Evolutionary conservation across 2,113 vertebrate species (phyloP).

Genomic region (Dermatemys mawii): DNA sequence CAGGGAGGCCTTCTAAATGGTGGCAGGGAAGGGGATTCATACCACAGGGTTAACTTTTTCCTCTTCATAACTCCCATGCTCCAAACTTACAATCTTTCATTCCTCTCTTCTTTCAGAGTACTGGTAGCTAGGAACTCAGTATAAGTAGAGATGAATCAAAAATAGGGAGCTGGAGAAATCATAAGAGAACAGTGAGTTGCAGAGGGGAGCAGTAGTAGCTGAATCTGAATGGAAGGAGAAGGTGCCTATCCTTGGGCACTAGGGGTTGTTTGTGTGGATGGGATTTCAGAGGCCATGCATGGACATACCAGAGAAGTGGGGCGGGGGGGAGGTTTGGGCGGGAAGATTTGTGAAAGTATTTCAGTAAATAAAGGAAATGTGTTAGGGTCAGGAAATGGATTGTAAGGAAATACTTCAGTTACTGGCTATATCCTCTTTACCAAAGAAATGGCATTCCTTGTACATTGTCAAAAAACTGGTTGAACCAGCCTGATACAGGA

Average conservation of each 20-base stretch:
- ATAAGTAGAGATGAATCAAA: neutral
- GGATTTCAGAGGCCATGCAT: neutral
- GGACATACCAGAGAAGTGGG: neutral
- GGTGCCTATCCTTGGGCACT: neutral
- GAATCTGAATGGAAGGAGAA: neutral
- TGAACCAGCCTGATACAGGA: neutral
- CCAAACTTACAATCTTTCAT: neutral
- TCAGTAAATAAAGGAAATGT: neutral
- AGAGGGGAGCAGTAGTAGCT: neutral
- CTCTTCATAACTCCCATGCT: neutral
- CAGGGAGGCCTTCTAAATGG: neutral
- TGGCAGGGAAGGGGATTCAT: neutral
- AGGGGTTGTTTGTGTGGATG: neutral
- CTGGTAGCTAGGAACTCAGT: neutral
- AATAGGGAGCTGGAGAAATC: neutral
- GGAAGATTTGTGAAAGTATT: neutral
- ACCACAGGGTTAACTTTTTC: neutral
- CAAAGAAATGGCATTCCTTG: neutral
- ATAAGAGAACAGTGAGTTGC: fast-evolving
- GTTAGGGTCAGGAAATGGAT: neutral
- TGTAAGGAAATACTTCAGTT: neutral
- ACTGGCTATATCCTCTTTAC: neutral
- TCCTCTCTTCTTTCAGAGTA: neutral
- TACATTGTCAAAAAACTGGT: neutral
- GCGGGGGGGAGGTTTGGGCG: neutral